Evolutionary conservation across 2,113 vertebrate genomes (phyloP).

Genomic region (Picathartes gymnocephalus): DNA sequence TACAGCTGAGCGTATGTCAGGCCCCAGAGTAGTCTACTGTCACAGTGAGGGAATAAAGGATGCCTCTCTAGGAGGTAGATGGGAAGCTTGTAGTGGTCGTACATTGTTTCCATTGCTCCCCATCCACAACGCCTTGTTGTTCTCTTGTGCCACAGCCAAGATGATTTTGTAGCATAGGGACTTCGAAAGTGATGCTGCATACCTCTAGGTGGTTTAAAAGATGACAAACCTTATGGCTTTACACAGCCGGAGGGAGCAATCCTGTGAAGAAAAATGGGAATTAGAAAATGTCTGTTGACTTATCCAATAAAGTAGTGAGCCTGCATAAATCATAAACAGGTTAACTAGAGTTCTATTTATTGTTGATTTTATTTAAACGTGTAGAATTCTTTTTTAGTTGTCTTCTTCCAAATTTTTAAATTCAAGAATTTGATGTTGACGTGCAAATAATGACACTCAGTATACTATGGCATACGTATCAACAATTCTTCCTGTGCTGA

Average conservation of each 20-base stretch:
- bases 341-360: neutral
- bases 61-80: neutral
- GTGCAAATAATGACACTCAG: neutral
- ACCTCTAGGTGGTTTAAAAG: neutral
- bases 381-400: neutral
- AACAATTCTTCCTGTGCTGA: neutral
- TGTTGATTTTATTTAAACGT: neutral
- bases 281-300: neutral
- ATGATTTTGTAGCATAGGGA: neutral
- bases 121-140: accelerated
- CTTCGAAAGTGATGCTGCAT: neutral
- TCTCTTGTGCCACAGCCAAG: neutral
- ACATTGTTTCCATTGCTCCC: neutral
- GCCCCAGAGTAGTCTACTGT: neutral
- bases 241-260: neutral
- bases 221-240: neutral
- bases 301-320: neutral
- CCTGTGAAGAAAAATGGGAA: neutral
- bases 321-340: neutral
- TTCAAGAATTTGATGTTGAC: neutral
- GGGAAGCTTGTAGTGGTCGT: neutral
- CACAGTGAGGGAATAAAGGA: neutral
- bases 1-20: accelerated
- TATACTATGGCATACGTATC: accelerated
- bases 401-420: neutral